These are phyloP conservation scores for Sebastes vulpes DNA, from an alignment of 2,797 vertebrate genomes.

Conservation along the genomic window DNA sequence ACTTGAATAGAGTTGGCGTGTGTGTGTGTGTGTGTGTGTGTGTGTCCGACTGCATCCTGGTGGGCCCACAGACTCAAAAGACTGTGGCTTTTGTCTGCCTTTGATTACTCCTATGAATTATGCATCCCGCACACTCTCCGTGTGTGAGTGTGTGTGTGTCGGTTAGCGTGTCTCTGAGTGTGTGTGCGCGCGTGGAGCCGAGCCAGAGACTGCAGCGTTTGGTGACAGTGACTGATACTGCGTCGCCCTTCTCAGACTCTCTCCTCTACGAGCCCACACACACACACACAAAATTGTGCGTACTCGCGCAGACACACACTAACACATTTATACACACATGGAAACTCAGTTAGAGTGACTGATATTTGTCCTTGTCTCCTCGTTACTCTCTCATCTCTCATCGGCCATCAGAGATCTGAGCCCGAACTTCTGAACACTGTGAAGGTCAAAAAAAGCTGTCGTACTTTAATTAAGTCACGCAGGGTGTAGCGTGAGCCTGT, in stretches of 20 bases:
- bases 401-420: constrained; percentile 24
- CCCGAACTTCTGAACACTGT: background rate
- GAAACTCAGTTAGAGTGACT: constrained; percentile 37
- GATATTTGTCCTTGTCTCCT: constrained; percentile 52
- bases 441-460: constrained; percentile 47
- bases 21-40: constrained; percentile 16
- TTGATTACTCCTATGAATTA: constrained; percentile 78
- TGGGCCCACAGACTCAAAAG: constrained; percentile 59
- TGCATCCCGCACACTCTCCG: constrained; percentile 60
- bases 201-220: constrained; percentile 75
- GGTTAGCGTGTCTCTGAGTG: constrained; percentile 12
- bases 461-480: constrained; percentile 38
- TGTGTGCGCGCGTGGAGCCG: constrained; percentile 25
- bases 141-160: constrained; percentile 8
- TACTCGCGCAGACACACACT: constrained; percentile 9
- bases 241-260: constrained; percentile 56
- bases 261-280: constrained; percentile 7
- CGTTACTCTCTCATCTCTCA: constrained; percentile 27
- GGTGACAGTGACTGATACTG: constrained; percentile 78
- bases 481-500: background rate
- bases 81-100: constrained; percentile 66
- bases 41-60: constrained; percentile 34
- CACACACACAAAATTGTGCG: background rate
- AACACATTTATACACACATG: background rate
- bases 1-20: constrained; percentile 22